Base-by-base conservation (phyloP, 35 echinoderm and acorn worm genomes). In the Apostichopus japonicus region DNA sequence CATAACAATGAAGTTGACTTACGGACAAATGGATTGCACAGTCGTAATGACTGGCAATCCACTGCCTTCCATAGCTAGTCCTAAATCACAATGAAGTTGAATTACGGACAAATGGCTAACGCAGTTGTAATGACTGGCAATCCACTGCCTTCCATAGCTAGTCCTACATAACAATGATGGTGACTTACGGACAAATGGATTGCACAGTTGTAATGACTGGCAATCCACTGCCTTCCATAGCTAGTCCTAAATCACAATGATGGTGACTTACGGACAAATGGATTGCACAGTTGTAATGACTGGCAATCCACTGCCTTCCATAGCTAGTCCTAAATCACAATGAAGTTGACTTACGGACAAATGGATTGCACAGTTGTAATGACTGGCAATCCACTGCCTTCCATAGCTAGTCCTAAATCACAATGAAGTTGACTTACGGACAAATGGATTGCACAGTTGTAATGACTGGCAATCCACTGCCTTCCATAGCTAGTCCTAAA, bases 101-200 rank as follows among this genome's bases (percentile, higher is more conserved):
- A n/a, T n/a, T n/a, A n/a, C n/a, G 97, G 97, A 21, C 90, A 93
- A 56, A 99, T 99, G 55, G 95, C 97, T 54, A 96, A 25, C 54
- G 95, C 93, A 24, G 88, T 91, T 57, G 92, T 58, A 77, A 94
- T 78, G 51, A 88, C 86, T 90, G 97, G 97, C 71, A 99, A 24
- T 23, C 97, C 97, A 79, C 90, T 96, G 71, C 63, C 77, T 13
- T 79, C 82, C 88, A 84, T 79, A 9, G 91, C 95, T n/a, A 99
- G 77, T 71, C 97, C 72, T 92, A n/a, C n/a, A n/a, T n/a, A n/a
- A n/a, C n/a, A n/a, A n/a, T n/a, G n/a, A n/a, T n/a, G n/a, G n/a
- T n/a, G n/a, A n/a, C n/a, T n/a, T n/a, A n/a, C n/a, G 97, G 97
- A 21, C 90, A 93, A 56, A 99, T 99, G 55, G 95, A 95, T 54